Conservation (phyloP, 2,113 vertebrate genomes). For the Origma solitaria region DNA sequence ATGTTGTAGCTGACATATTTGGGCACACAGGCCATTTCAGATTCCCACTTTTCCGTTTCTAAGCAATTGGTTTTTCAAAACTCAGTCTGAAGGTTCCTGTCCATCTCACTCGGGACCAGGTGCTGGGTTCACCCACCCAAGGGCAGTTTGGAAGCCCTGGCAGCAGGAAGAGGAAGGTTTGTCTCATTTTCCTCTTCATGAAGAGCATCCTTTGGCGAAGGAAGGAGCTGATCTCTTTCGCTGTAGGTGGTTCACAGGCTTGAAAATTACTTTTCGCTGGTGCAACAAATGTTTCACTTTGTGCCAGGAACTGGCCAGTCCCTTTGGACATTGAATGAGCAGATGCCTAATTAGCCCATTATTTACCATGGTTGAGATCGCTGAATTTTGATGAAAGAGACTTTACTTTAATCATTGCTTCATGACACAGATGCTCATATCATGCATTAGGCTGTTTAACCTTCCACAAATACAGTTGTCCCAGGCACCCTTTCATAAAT, state of each 20-base stretch:
- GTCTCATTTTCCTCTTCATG: not conserved
- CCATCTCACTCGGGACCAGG: not conserved
- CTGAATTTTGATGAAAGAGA: slow-evolving; percentile 70
- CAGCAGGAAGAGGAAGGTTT: not conserved
- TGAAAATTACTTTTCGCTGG: slow-evolving; percentile 48
- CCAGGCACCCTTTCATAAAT: not conserved
- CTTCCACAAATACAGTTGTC: slow-evolving; percentile 38
- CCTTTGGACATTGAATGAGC: slow-evolving; percentile 65
- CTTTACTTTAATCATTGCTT: slow-evolving; percentile 62
- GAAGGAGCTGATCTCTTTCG: not conserved
- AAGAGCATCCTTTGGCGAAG: not conserved
- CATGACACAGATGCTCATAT: slow-evolving; percentile 45
- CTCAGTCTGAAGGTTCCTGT: not conserved
- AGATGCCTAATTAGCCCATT: slow-evolving; percentile 75
- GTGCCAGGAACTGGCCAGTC: slow-evolving; percentile 62
- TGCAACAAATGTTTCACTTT: slow-evolving; percentile 58
- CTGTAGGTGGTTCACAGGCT: not conserved
- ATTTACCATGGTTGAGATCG: slow-evolving; percentile 63
- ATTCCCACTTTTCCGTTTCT: not conserved
- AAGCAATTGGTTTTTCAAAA: not conserved
- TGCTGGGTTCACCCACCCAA: not conserved
- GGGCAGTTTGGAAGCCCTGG: not conserved
- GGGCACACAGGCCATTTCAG: not conserved
- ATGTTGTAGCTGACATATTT: not conserved
- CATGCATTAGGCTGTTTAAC: slow-evolving; percentile 58